These are phyloP conservation scores for Poeciliopsis paucimaculata DNA, from an alignment of 2,797 vertebrate genomes.

Conservation along the genomic window DNA sequence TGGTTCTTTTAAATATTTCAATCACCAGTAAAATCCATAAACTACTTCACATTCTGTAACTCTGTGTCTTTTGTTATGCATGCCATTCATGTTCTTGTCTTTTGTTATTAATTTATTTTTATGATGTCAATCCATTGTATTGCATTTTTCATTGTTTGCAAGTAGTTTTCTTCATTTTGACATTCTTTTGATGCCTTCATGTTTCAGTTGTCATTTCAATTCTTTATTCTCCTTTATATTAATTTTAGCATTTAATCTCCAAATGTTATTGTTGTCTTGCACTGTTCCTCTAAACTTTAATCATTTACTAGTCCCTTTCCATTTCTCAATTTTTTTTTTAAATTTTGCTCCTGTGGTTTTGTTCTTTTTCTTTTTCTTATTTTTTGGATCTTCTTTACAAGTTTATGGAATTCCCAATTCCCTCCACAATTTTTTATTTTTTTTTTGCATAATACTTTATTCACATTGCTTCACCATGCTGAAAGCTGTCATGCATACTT, in stretches of 20 bases:
- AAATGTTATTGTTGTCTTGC: not conserved
- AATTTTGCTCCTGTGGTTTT: not conserved
- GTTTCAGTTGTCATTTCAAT: not conserved
- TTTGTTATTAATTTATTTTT: no score
- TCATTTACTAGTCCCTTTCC: not conserved
- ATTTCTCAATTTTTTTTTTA: not conserved
- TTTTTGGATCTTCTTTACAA: not conserved
- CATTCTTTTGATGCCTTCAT: not conserved
- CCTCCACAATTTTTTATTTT: not conserved
- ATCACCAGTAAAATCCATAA: conserved; percentile 48
- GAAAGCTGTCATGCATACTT: conserved; percentile 6
- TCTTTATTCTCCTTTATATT: not conserved
- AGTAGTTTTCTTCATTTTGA: not conserved
- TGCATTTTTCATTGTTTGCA: not conserved
- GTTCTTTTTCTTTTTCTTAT: not conserved
- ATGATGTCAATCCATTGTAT: not conserved
- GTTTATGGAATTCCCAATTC: conserved; percentile 6
- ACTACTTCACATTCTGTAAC: not conserved
- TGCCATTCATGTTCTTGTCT: not conserved
- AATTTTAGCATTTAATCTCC: not conserved
- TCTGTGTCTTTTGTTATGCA: not conserved
- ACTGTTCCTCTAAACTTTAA: not conserved
- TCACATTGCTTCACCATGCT: conserved; percentile 3
- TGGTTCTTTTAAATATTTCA: conserved; percentile 72
- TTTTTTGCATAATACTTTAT: conserved; percentile 7